Base-by-base conservation (phyloP, 2,888 invertebrate genomes). In the Drosophila stalkeri region DNA sequence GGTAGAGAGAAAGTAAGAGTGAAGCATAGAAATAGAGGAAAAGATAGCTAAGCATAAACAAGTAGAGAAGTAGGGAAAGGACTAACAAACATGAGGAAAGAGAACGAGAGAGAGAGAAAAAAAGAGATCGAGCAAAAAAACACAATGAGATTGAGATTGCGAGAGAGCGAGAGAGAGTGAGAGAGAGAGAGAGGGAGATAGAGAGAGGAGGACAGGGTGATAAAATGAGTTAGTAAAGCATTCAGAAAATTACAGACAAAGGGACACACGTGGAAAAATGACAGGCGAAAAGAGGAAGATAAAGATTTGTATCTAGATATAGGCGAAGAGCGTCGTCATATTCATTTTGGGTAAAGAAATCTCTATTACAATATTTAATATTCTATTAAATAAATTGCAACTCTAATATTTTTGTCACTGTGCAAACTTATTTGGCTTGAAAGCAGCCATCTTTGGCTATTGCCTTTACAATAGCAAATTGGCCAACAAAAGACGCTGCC, bases 401-500 rank as follows among this genome's bases (percentile, higher is more conserved):
- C 12, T 18, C 1, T 6, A 3, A 12, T 6, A 20, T 14, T 23
- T 59, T 37, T 47, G 9, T 31, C 18, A 16, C 39, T 20, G 49
- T 49, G 20, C 6, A 18, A 3, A 31, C 31, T 20, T 18, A 47
- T 14, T 39, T 27, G 37, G 2, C 27, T 16, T n/a, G 6, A 27
- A 57, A 46, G 20, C 11, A 62, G 66, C 27, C 64, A 52, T 33
- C 55, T 35, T 41, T 39, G 37, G 23, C 46, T 39, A 47, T 27
- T 43, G 56, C 20, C 64, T 23, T 63, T 61, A 61, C 56, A 74
- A 66, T 52, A 59, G 63, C 59, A 69, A 87, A 73, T 77, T 77
- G 73, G 66, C 52, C 74, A 72, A 83, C 72, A 83, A 83, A 83
- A 72, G 82, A 63, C 72, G 60, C 62, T 72, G 66, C 81, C 73